Conservation (phyloP, 2,888 invertebrate species). For the Galerucella nymphaeae region DNA sequence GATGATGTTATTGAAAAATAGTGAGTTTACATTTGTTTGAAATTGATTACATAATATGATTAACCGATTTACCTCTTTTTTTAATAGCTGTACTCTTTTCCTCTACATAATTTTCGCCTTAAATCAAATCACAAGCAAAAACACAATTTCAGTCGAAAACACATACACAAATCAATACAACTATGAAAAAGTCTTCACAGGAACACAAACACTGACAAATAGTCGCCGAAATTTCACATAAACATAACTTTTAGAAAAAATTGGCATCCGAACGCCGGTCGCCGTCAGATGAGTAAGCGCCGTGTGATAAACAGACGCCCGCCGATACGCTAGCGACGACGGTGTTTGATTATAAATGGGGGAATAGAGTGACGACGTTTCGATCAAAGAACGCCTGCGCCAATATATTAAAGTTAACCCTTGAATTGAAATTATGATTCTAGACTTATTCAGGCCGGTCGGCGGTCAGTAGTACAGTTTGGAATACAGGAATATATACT, state of each 20-base stretch:
- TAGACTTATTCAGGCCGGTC: conserved; percentile 6
- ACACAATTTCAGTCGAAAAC: not conserved
- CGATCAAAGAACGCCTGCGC: conserved; percentile 25
- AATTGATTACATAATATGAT: too few species aligned
- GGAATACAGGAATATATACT: not conserved
- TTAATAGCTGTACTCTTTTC: conserved; percentile 15
- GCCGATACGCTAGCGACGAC: conserved; percentile 32
- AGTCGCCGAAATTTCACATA: not conserved
- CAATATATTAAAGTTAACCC: conserved; percentile 26
- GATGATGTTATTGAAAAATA: too few species aligned
- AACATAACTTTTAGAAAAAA: conserved; percentile 8
- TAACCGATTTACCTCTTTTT: conserved; percentile 9
- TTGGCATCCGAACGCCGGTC: conserved; percentile 25
- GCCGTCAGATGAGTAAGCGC: conserved; percentile 38
- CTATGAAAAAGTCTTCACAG: not conserved
- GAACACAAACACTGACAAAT: conserved; percentile 2
- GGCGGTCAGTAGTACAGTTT: not conserved
- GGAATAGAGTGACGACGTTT: conserved; percentile 29
- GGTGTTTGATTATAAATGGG: conserved; percentile 35
- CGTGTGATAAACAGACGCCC: conserved; percentile 35
- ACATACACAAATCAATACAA: conserved; percentile 1
- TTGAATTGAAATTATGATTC: conserved; percentile 5
- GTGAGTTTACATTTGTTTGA: too few species aligned
- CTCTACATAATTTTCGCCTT: not conserved
- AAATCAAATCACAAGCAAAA: conserved; percentile 4